Conservation (phyloP, 23 tunicate species). For the Phallusia fumigata region DNA sequence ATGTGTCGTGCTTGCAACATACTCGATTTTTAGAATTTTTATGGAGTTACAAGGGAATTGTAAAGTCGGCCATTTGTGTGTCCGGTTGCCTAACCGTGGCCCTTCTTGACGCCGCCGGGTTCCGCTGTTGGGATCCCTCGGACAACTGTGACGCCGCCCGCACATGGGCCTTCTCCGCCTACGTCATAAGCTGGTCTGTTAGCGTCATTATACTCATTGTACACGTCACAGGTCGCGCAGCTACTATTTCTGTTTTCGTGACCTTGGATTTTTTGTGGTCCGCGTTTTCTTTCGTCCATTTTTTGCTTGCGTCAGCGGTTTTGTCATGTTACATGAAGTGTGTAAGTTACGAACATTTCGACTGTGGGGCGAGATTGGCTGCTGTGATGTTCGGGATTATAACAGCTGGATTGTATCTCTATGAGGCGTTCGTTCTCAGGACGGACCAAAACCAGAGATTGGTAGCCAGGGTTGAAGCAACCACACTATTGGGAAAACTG, state of each 20-base stretch:
- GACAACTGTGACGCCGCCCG: slow-evolving; percentile 63
- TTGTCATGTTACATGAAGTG: slow-evolving; percentile 50
- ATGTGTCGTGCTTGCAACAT: too few species aligned
- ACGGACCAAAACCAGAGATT: too few species aligned
- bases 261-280: slow-evolving; percentile 78
- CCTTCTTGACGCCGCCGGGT: slow-evolving; percentile 64
- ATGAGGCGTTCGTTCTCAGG: slow-evolving; percentile 57
- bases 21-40: slow-evolving; percentile 58
- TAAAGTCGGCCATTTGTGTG: slow-evolving; percentile 49
- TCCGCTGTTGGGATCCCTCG: slow-evolving; percentile 7
- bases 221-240: slow-evolving; percentile 49
- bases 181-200: slow-evolving; percentile 63
- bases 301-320: slow-evolving; percentile 64
- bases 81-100: slow-evolving; percentile 72
- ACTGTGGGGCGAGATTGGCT: slow-evolving; percentile 52
- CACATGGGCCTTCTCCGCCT: slow-evolving; percentile 70
- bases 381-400: slow-evolving; percentile 70
- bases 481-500: too few species aligned
- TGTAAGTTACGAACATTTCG: slow-evolving; percentile 1
- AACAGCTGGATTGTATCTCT: slow-evolving; percentile 52
- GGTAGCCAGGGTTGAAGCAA: too few species aligned
- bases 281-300: slow-evolving; percentile 57
- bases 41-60: slow-evolving; percentile 34
- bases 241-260: slow-evolving; percentile 30
- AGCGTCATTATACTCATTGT: slow-evolving; percentile 54